Evolutionary conservation across 2,888 invertebrate species (phyloP), one percentile per base, ranked within the genome.

Genomic region (Pantelozetes paolii): DNA sequence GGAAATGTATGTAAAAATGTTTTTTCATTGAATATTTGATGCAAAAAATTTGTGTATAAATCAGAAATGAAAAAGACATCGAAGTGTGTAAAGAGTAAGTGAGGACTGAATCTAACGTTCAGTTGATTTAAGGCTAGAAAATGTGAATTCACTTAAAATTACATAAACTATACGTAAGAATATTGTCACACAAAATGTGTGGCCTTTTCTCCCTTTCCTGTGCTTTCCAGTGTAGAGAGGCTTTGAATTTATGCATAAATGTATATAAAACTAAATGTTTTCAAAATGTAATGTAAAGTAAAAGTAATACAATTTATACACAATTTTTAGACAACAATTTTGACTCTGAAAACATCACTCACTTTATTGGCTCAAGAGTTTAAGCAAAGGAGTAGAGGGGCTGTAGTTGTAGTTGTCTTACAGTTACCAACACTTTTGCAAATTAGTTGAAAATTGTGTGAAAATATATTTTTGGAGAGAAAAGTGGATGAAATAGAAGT

Each of bases 111-210:
- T 23, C 50, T 3, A 45, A 15, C 15, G 45, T 45, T 15, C 15
- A 54, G 3, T 62, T 62, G 62, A 32, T 30, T 62, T 30, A 28
- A 23, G 18, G 32, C 2, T 2, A 13, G 62, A 32, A 28, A 62
- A 18, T 18, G 62, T 32, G 32, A 62, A 62, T 62, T 62, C 62
- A 62, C 62, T 62, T 62, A 28, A 62, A 11, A 62, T 62, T 18
- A 62, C 32, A 62, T 15, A 32, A 28, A 62, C n/a, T 5, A 1
- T 54, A 23, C 18, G 54, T 2, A 54, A 15, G 45, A 45, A 45
- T 15, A 45, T 23, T 26, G 54, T 54, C 20, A 54, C 54, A 54
- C 15, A 54, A 54, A 54, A 26, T 45, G 54, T 54, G 23, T 54
- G 54, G 54, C 13, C 23, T 54, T 50, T 50, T 15, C 9, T 50